phyloP scores from a whole-genome alignment of 2,888 invertebrate genomes.

The Automeris io region DNA sequence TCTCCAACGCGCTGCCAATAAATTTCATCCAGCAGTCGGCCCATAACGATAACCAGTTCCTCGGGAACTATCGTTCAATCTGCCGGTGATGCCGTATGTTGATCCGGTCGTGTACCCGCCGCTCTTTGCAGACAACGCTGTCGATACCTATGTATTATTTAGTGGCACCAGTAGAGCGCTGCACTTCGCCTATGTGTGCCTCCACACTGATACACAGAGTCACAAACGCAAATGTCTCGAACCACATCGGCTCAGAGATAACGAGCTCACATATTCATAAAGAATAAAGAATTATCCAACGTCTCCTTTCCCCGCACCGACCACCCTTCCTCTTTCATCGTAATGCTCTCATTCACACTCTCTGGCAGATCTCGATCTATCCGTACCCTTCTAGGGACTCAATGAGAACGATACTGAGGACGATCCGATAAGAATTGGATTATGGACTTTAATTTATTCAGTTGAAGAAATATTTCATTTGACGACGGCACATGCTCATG shows the following conservation, averaged over 20 bases:
- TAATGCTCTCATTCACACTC: conserved; percentile 76
- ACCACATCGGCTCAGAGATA: conserved; percentile 64
- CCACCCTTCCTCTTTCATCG: conserved; percentile 46
- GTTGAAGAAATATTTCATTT: conserved; percentile 74
- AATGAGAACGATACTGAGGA: conserved; percentile 52
- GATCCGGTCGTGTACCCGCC: conserved; percentile 76
- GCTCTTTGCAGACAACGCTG: conserved; percentile 69
- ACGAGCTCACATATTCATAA: conserved; percentile 77
- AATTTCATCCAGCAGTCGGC: conserved; percentile 76
- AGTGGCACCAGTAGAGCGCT: conserved; percentile 59
- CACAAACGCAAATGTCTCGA: conserved; percentile 43
- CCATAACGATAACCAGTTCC: conserved; percentile 78
- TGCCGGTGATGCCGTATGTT: conserved; percentile 76
- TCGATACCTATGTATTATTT: conserved; percentile 76
- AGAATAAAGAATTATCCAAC: conserved; percentile 75
- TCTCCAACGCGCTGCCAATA: conserved; percentile 75
- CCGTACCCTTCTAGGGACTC: conserved; percentile 64
- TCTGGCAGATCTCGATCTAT: conserved; percentile 68
- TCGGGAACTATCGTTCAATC: conserved; percentile 78
- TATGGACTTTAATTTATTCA: conserved; percentile 75
- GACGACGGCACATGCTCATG: conserved; percentile 53
- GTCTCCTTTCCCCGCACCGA: conserved; percentile 49
- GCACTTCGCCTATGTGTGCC: conserved; percentile 28
- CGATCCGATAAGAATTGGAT: conserved; percentile 53
- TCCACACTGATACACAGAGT: conserved; percentile 36